These are phyloP conservation scores for Engystomops pustulosus DNA, from an alignment of 2,113 vertebrate genomes.

Conservation along the genomic window DNA sequence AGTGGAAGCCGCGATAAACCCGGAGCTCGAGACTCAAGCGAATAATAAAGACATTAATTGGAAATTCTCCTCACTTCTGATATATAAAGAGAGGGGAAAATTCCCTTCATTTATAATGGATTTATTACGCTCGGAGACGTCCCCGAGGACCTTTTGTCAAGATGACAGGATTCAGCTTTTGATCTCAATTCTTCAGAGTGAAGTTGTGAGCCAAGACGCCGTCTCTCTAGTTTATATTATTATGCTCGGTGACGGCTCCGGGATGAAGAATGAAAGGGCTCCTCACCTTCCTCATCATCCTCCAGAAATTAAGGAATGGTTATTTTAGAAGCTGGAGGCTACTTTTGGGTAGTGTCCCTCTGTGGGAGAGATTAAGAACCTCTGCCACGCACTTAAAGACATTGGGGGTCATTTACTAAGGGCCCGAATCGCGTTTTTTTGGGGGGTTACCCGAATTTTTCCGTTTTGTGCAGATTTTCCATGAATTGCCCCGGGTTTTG, in stretches of 20 bases:
- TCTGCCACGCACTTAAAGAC: no score
- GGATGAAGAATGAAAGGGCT: not conserved
- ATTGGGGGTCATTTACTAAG: no score
- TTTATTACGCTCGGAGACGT: conserved; percentile 51
- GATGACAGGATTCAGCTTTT: conserved; percentile 55
- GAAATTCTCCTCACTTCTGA: conserved; percentile 51
- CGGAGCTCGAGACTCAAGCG: not conserved
- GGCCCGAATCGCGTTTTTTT: no score
- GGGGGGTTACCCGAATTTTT: no score
- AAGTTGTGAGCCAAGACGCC: not conserved
- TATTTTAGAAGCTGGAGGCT: no score
- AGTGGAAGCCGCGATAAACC: conserved; percentile 1
- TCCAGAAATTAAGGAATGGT: no score
- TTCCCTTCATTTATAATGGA: conserved; percentile 36
- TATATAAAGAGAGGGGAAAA: conserved; percentile 30
- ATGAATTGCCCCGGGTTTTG: no score
- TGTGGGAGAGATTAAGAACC: no score
- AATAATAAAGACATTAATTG: conserved; percentile 51
- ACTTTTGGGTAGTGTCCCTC: no score
- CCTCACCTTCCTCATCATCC: not conserved
- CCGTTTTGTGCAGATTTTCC: no score
- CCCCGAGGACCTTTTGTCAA: conserved; percentile 47
- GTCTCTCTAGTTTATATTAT: not conserved
- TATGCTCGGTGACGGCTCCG: not conserved
- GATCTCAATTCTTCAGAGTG: conserved; percentile 46